phyloP scores from a whole-genome alignment of 2,113 vertebrate species.

The Pluvianellus socialis region DNA sequence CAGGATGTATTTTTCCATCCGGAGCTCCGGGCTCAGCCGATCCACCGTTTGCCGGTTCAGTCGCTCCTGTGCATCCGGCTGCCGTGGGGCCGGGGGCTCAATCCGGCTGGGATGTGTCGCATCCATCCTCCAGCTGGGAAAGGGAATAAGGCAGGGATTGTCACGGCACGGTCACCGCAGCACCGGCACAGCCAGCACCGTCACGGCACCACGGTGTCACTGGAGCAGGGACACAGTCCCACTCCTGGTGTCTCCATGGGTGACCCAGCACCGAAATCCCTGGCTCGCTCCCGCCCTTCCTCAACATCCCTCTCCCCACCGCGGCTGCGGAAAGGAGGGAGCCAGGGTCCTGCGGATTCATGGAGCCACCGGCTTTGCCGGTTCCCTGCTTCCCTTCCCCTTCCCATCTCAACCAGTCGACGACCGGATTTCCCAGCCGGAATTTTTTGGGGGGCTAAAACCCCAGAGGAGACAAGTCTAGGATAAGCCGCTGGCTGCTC shows the following conservation, averaged over 20 bases:
- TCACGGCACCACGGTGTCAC: neutral
- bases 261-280: no score
- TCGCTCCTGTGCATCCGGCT: neutral
- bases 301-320: no score
- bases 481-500: no score
- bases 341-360: no score
- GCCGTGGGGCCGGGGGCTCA: neutral
- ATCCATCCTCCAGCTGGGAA: neutral
- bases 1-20: neutral
- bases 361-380: neutral
- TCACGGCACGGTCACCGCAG: neutral
- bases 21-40: neutral
- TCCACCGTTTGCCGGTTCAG: neutral
- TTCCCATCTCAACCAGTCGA: neutral
- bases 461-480: neutral
- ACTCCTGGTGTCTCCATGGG: neutral
- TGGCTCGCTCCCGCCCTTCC: no score
- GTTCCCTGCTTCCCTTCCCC: neutral
- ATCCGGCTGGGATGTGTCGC: neutral
- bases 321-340: no score
- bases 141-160: neutral
- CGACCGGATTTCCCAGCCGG: no score
- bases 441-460: neutral
- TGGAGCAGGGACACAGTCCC: neutral
- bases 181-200: no score